Base-by-base conservation (phyloP, 1,140 invertebrate species). In the Caligus rogercresseyi region DNA sequence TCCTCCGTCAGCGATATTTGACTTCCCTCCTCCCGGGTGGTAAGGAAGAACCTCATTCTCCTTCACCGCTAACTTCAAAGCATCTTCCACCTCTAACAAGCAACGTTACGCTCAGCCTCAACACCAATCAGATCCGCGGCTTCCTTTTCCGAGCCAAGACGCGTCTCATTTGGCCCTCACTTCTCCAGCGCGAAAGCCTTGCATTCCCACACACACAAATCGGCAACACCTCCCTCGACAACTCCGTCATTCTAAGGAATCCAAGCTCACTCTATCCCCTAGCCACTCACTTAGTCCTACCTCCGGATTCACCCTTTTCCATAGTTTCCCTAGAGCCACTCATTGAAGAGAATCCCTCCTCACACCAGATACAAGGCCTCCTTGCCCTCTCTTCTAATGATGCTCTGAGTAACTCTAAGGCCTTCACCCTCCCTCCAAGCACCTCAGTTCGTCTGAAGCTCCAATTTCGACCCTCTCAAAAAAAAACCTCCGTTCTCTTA, bases 141-240 rank as follows among this genome's bases (percentile, higher is more conserved):
- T 81, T 85, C 72, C 77, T 82, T 71, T 83, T 87, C 71, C 76
- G 78, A 61, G 80, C 83, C 14, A 59, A 67, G 64, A 67, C 67
- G 21, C 61, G 59, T 23, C 23, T 61, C 7, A 14, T 15, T 14
- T 67, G 18, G 64, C 64, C 64, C 1, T 20, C 19, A 14, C 18
- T 63, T 14, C 25, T 20, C n/a, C 61, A 20, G 18, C 25, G 24
- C 2, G 19, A 56, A n/a, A 14, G 18, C 43, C 70, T 87, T 61
- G 75, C 76, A 62, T 89, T 89, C 76, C 86, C 87, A 11, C 71
- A 89, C 24, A 89, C 86, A 3, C 85, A 89, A 74, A 79, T 89
- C 64, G 83, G 84, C 54, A 87, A 87, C 71, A 78, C 77, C 26
- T 81, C 84, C n/a, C 79, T 82, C 63, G 72, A 76, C 65, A 77